These are phyloP conservation scores for Anticlea derivata DNA, from an alignment of 2,888 invertebrate genomes.

Conservation along the genomic window DNA sequence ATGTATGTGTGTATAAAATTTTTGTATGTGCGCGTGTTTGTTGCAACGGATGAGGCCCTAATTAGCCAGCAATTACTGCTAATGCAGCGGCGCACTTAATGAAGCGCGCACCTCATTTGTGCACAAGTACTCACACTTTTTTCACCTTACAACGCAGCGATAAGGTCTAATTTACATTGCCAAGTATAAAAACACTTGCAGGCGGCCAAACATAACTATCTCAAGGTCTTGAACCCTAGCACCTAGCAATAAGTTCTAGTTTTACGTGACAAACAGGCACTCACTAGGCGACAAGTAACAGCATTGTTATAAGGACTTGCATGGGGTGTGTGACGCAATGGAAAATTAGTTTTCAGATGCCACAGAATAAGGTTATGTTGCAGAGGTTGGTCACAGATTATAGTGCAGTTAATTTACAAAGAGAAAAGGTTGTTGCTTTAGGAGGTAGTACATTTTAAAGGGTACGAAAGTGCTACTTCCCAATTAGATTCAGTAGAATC, in stretches of 20 bases:
- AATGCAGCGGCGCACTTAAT: slow-evolving; percentile 66
- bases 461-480: slow-evolving; percentile 8
- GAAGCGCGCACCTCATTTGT: slow-evolving; percentile 61
- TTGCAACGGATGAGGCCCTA: slow-evolving; percentile 67
- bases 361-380: slow-evolving; percentile 6
- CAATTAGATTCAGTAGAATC: slow-evolving; percentile 16
- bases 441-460: slow-evolving; percentile 9
- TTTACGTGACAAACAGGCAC: not conserved
- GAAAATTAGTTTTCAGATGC: slow-evolving; percentile 18
- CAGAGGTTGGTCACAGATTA: slow-evolving; percentile 12
- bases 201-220: slow-evolving; percentile 5
- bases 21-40: slow-evolving; percentile 38
- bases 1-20: not conserved
- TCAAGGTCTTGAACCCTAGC: not conserved
- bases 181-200: slow-evolving; percentile 13
- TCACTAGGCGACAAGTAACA: slow-evolving; percentile 2
- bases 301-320: slow-evolving; percentile 14
- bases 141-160: slow-evolving; percentile 2
- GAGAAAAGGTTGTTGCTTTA: slow-evolving; percentile 19
- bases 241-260: not conserved
- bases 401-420: slow-evolving; percentile 9
- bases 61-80: slow-evolving; percentile 73
- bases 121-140: slow-evolving; percentile 2
- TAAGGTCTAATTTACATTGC: slow-evolving; percentile 18
- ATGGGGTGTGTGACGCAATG: slow-evolving; percentile 19